Evolutionary conservation across 2,797 vertebrate genomes (phyloP), one percentile per base, ranked within the genome.

Genomic region (Sebastes minor): DNA sequence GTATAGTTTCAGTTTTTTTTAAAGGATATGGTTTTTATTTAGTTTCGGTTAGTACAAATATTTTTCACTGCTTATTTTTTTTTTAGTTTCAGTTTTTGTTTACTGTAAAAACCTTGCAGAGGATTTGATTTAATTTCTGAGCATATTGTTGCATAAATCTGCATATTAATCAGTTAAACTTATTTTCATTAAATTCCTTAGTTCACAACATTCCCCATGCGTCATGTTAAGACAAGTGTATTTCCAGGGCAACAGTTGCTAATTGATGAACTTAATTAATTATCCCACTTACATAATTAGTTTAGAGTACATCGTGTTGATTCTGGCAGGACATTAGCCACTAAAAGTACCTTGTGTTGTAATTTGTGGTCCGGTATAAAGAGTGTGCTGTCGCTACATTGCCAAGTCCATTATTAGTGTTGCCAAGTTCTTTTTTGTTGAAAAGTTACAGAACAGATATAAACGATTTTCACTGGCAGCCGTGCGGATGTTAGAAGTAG

Each of bases 141-240:
- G 8, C 53, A 57, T 11, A 9, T 56, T 79, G 67, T 75, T 76
- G 70, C 69, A 78, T 78, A 53, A 13, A 75, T 86, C 61, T 81
- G 35, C 81, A 82, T 82, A 53, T 42, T 70, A 72, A 81, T 79
- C 9, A 74, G 35, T 12, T 76, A 30, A 66, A 66, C 12, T 12
- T 57, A 59, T 74, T 80, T 63, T 71, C 42, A 68, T 76, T 70
- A 27, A 76, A 67, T 28, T 53, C 52, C 12, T 64, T 18, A 30
- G 46, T 71, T 65, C 8, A 27, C 22, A 74, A 67, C 55, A 20
- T 12, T 28, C 56, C 27, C 30, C 12, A 3, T 74, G 46, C 28
- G 20, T 62, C 70, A 23, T 57, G n/a, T 70, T 4, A 72, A 72
- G 38, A 74, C 38, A 71, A 27, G 32, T 69, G 62, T 71, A 53